These are phyloP conservation scores for Crypturellus tataupa DNA, from an alignment of 2,797 vertebrate genomes.

Conservation along the genomic window DNA sequence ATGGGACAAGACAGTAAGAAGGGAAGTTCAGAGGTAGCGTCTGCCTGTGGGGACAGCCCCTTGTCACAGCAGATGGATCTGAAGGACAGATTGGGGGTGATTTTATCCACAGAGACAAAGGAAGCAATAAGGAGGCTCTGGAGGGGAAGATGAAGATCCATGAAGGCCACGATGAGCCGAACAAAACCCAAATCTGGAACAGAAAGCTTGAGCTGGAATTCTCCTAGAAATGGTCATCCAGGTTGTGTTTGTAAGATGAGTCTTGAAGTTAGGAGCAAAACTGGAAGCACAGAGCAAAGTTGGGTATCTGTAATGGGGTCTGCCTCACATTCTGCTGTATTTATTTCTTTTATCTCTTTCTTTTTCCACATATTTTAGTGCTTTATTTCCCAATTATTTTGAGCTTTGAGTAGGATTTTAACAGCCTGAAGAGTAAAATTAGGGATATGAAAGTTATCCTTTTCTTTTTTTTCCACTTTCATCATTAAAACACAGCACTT, in stretches of 20 bases:
- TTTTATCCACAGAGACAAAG: background rate
- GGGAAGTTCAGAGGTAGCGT: background rate
- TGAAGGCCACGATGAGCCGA: background rate
- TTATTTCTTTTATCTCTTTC: background rate
- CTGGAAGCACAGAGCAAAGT: background rate
- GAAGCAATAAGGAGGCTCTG: background rate
- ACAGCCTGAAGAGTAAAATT: background rate
- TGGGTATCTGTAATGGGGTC: too few relatives aligned
- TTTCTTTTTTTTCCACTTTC: accelerated
- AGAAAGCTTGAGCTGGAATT: background rate
- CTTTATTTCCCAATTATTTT: background rate
- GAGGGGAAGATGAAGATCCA: background rate
- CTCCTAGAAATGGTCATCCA: background rate
- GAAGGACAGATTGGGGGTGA: background rate
- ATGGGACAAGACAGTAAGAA: background rate
- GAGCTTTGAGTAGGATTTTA: background rate
- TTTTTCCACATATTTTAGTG: background rate
- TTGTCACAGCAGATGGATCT: background rate
- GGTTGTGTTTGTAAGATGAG: background rate
- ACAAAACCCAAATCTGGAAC: background rate
- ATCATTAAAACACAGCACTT: background rate
- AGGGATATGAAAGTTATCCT: background rate
- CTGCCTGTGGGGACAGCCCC: background rate
- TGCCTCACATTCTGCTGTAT: background rate
- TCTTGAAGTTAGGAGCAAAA: background rate